A percentile compares a stretch with the other conserved stretches of the same genome.
These are phyloP conservation scores for Tinea trinotella DNA, from an alignment of 2,888 invertebrate genomes.

Conservation along the genomic window DNA sequence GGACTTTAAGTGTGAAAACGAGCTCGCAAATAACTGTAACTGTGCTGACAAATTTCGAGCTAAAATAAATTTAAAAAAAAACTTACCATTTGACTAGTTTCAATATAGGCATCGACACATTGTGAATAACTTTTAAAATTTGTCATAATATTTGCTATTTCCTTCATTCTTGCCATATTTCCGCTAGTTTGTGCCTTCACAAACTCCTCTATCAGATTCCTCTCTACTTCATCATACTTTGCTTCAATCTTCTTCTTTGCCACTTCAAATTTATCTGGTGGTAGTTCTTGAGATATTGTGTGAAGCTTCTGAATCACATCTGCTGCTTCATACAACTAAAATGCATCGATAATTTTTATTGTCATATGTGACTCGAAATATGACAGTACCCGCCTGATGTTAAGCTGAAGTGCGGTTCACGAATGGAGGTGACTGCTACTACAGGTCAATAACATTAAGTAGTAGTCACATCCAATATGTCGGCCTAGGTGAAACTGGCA, in stretches of 20 bases:
- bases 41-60: neutral
- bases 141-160: slow-evolving; percentile 90
- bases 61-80: neutral
- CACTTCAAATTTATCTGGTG: slow-evolving; percentile 86
- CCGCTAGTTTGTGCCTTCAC: slow-evolving; percentile 88
- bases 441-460: no score
- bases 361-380: no score
- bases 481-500: no score
- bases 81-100: slow-evolving; percentile 89
- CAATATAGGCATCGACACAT: slow-evolving; percentile 97
- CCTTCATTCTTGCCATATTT: slow-evolving; percentile 91
- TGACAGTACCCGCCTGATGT: no score
- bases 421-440: no score
- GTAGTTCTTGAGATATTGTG: slow-evolving; percentile 95
- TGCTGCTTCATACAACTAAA: slow-evolving; percentile 92
- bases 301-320: slow-evolving; percentile 97
- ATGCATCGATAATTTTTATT: no score
- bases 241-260: slow-evolving; percentile 88
- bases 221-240: slow-evolving; percentile 92
- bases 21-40: no score
- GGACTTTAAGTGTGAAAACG: no score
- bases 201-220: slow-evolving; percentile 94
- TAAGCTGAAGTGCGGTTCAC: no score
- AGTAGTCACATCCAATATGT: no score
- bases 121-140: slow-evolving; percentile 98